Evolutionary conservation across 2,797 vertebrate genomes (phyloP), one percentile per base, ranked within the genome.

Genomic region (Potorous gilbertii): DNA sequence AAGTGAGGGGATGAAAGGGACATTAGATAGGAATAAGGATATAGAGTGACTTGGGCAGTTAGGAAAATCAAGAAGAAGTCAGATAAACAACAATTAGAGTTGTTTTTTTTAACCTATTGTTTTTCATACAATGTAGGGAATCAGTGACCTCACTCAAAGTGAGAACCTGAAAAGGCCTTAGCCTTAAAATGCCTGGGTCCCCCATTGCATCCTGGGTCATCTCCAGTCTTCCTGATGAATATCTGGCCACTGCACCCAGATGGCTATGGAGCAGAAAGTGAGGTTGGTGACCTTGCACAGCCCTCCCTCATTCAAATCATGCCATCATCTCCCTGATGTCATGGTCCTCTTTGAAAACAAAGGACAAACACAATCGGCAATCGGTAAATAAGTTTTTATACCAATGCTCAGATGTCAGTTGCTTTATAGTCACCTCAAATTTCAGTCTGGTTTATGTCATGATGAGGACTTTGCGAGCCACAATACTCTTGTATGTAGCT

Each of bases 311-410:
- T n/a, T n/a, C 52, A 52, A 52, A 52, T 52, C 52, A 8, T 52
- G 52, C 52, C 52, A 52, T 52, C 52, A 8, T 52, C 52, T 52
- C 52, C 52, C 52, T 52, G 52, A 52, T 52, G 52, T 52, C 52
- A 52, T 52, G 52, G 52, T 52, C 52, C 52, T 52, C 52, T 52
- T 52, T 52, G 52, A 52, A 52, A 52, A 52, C 52, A 52, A 52
- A 52, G 6, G 52, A 52, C 52, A 52, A 52, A 52, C 52, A 52
- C 52, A 52, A 52, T 89, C 96, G 97, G 95, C 97, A 97, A 92
- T 96, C 95, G 97, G 92, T 46, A 92, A 97, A 92, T 57, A 96
- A 93, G 1, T 0, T 94, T 95, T 95, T 94, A 97, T 98, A 97
- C 96, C 95, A 91, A 94, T 97, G 92, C 97, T 93, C 91, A 92